phyloP scores from a whole-genome alignment of 1,140 invertebrate species.

The Thaumatotibia leucotreta region DNA sequence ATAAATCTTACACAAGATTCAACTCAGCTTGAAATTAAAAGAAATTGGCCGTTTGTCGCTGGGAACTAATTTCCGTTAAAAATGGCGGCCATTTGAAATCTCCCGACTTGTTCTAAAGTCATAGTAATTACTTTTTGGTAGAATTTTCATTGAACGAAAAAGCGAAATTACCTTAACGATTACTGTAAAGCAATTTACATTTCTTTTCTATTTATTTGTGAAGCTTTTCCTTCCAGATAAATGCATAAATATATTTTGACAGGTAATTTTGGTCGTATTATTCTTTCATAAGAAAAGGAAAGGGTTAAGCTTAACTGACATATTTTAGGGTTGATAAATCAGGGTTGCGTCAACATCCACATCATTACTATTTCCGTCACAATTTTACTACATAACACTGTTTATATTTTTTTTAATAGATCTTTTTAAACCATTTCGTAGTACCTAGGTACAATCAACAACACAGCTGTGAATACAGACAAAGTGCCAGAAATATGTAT shows the following conservation, averaged over 20 bases:
- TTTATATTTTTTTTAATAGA: neutral
- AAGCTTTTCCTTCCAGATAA: neutral
- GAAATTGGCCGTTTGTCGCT: neutral
- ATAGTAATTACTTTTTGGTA: neutral
- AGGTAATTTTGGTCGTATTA: neutral
- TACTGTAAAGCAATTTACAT: neutral
- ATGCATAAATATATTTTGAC: neutral
- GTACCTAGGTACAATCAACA: too few relatives aligned
- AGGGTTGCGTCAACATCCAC: neutral
- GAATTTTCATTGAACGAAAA: neutral
- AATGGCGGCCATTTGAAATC: neutral
- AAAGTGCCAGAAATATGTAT: too few relatives aligned
- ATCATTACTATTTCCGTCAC: neutral
- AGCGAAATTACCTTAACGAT: neutral
- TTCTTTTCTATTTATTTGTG: too few relatives aligned
- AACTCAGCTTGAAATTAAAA: conserved; percentile 7
- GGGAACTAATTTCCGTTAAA: neutral
- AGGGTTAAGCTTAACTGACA: neutral
- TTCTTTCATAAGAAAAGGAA: neutral
- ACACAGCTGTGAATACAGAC: too few relatives aligned
- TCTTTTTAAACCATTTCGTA: too few relatives aligned
- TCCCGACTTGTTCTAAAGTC: neutral
- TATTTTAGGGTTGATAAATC: neutral
- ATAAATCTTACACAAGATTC: conserved; percentile 13
- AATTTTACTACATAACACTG: neutral